These are phyloP conservation scores for Sebastes fasciatus DNA, from an alignment of 2,113 vertebrate genomes.

Conservation along the genomic window DNA sequence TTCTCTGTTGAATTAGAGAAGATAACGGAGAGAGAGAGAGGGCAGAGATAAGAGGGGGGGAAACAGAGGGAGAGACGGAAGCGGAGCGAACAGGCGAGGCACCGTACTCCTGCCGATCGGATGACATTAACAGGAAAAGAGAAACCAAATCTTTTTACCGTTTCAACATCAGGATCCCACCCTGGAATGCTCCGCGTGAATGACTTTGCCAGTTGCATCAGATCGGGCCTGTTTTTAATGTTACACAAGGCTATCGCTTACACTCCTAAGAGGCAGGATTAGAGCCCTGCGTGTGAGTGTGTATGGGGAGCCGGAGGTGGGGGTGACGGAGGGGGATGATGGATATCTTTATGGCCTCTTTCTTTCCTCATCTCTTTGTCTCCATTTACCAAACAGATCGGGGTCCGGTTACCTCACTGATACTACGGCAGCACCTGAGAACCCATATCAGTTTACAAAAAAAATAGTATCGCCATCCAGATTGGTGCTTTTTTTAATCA, in stretches of 20 bases:
- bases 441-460: conserved; percentile 42
- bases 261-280: conserved; percentile 81
- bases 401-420: conserved; percentile 60
- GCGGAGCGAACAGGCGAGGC: conserved; percentile 48
- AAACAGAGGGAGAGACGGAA: conserved; percentile 38
- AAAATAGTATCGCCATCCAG: conserved; percentile 35
- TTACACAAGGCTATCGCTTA: conserved; percentile 82
- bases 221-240: conserved; percentile 78
- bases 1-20: conserved; percentile 69
- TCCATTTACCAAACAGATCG: conserved; percentile 75
- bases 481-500: conserved; percentile 35
- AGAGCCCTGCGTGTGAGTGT: conserved; percentile 62
- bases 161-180: conserved; percentile 70
- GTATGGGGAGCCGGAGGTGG: conserved; percentile 52
- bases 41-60: conserved; percentile 57
- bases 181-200: conserved; percentile 74
- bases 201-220: conserved; percentile 75
- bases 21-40: conserved; percentile 49
- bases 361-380: conserved; percentile 75
- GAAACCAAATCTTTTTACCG: conserved; percentile 64
- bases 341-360: conserved; percentile 76
- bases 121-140: conserved; percentile 71
- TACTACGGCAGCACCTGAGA: conserved; percentile 54
- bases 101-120: conserved; percentile 61
- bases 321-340: conserved; percentile 65